Evolutionary conservation across 2,797 vertebrate species (phyloP).

Genomic region (Anguilla anguilla): DNA sequence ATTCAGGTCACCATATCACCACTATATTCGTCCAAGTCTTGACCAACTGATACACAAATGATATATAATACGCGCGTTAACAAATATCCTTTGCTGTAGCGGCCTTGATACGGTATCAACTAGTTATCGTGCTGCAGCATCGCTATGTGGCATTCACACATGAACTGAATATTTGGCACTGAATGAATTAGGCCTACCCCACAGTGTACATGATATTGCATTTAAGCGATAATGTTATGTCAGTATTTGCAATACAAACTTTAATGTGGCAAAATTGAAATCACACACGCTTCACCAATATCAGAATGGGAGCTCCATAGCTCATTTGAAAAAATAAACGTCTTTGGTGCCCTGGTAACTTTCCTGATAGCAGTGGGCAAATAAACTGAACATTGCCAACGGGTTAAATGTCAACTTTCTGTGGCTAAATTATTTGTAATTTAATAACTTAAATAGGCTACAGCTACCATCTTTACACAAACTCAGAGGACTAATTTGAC

Average conservation of each 20-base stretch:
- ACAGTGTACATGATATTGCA: neutral
- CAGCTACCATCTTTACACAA: no score
- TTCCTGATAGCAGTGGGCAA: neutral
- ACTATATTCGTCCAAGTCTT: no score
- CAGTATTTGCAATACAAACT: neutral
- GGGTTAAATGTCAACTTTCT: neutral
- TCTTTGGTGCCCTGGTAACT: neutral
- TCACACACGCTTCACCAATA: neutral
- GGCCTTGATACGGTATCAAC: neutral
- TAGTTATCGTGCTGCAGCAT: neutral
- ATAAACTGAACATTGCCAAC: neutral
- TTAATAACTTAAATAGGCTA: no score
- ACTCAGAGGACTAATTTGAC: no score
- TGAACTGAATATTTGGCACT: neutral
- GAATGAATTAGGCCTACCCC: neutral
- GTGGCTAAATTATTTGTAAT: neutral
- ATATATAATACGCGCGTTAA: slow-evolving; percentile 23
- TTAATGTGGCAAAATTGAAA: neutral
- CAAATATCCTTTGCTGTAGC: slow-evolving; percentile 23
- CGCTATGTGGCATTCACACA: neutral
- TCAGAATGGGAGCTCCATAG: neutral
- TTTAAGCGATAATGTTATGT: neutral
- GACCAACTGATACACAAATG: neutral
- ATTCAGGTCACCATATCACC: no score
- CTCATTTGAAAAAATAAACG: neutral